A percentile compares a stretch with the other conserved stretches of the same genome.
phyloP scores from a whole-genome alignment of 2,888 invertebrate species.

The Eristalinus aeneus region DNA sequence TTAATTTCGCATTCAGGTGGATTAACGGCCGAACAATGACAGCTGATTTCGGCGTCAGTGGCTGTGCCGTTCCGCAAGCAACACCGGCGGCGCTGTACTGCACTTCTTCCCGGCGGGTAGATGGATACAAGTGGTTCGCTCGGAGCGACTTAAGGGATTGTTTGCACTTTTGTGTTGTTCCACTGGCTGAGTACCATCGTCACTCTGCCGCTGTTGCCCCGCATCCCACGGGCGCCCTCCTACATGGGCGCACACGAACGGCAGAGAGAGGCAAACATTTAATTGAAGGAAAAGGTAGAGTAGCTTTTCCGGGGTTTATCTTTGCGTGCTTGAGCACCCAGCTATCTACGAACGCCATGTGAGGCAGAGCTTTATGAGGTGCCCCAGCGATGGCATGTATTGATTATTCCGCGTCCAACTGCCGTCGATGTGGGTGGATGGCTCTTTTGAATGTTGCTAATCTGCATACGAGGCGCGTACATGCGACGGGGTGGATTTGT shows the following conservation, averaged over 20 bases:
- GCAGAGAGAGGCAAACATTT: no score
- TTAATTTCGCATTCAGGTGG: slow-evolving; percentile 49
- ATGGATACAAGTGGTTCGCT: slow-evolving; percentile 1
- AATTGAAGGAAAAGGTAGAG: not conserved
- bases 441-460: slow-evolving; percentile 17
- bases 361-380: slow-evolving; percentile 21
- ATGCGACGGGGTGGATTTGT: not conserved
- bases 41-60: slow-evolving; percentile 12
- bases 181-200: not conserved
- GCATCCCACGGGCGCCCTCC: no score
- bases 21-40: slow-evolving; percentile 30
- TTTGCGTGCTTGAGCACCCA: slow-evolving; percentile 10
- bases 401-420: slow-evolving; percentile 33
- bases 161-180: slow-evolving; percentile 29
- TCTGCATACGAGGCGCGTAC: not conserved
- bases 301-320: slow-evolving; percentile 42
- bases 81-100: not conserved
- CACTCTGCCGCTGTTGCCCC: not conserved
- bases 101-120: not conserved
- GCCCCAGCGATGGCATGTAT: slow-evolving; percentile 6
- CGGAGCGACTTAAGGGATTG: not conserved
- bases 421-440: slow-evolving; percentile 30
- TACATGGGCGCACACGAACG: not conserved
- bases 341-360: not conserved
- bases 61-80: not conserved